Conservation (phyloP, 2,797 vertebrate species). For the Anas acuta region DNA sequence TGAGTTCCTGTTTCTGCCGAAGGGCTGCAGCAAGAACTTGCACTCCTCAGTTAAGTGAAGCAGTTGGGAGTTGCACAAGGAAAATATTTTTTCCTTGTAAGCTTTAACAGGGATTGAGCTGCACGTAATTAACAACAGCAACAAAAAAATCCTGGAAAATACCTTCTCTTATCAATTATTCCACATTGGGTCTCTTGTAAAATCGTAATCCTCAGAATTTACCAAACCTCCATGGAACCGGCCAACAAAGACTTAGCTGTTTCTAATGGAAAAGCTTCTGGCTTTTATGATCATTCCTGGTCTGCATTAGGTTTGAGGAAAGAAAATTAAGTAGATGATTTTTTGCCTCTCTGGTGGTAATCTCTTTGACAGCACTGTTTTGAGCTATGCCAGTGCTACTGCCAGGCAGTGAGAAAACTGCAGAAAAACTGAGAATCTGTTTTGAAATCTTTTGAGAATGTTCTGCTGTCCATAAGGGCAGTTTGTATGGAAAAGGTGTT, state of each 20-base stretch:
- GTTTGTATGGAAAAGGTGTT: neutral
- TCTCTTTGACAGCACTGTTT: neutral
- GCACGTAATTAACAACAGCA: neutral
- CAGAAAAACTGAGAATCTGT: neutral
- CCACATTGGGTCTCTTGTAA: neutral
- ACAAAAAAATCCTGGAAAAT: neutral
- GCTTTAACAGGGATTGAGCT: conserved; percentile 23
- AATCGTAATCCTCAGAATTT: conserved; percentile 22
- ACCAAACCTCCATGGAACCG: neutral
- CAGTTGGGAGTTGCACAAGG: neutral
- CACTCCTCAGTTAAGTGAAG: neutral
- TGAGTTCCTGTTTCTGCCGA: neutral
- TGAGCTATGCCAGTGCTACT: neutral
- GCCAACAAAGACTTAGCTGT: neutral
- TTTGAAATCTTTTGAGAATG: neutral
- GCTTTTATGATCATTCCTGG: conserved; percentile 1
- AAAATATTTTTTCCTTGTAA: neutral
- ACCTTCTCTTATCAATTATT: neutral
- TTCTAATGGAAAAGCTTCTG: conserved; percentile 16
- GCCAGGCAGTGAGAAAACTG: neutral
- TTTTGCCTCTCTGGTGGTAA: conserved; percentile 28
- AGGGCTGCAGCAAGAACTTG: neutral
- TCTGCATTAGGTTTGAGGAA: neutral
- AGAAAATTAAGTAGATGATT: conserved; percentile 22
- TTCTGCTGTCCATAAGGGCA: neutral